Base-by-base conservation (phyloP, 2,888 invertebrate species). In the Pyralis farinalis region DNA sequence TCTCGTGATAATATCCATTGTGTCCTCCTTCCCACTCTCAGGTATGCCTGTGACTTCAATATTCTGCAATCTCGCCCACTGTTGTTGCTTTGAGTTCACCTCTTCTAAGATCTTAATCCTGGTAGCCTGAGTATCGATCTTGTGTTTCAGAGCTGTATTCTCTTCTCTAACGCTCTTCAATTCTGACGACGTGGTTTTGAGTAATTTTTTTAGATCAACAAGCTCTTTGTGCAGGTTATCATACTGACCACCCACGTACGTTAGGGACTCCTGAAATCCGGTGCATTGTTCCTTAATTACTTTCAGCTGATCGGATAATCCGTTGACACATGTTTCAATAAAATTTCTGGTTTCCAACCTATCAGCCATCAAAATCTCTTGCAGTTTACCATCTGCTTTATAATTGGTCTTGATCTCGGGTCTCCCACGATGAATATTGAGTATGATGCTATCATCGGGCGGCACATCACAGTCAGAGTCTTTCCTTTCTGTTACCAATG, bases 21-120 rank as follows among this genome's bases (percentile, higher is more conserved):
- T 28, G 16, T 37, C 32, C 16, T 20, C n/a, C 7, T 38, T 39
- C 1, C 9, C 32, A 10, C 34, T 37, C 2, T 34, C 34, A 0
- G 43, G 43, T 11, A 43, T 11, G 16, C 43, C 43, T n/a, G 35
- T 32, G 9, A 43, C 27, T 35, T 43, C 43, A 2, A 43, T 21
- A 7, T 43, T 43, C 3, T 35, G 38, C 0, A 38, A 21, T 1
- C 43, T 30, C 11, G 28, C 21, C 27, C 38, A 38, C 16, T 43
- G 43, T 12, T 43, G 38, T 9, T 38, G 38, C n/a, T 27, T 12
- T 8, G 10, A 3, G 6, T 12, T 9, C 6, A 33, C 33, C 2
- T 12, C 25, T 33, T 39, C 39, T 7, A 39, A 16, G 1, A 27
- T 1, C 10, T 33, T 39, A 3, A 33, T 9, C 7, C 39, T 32